Evolutionary conservation across 2,888 invertebrate species (phyloP).

Genomic region (Sphecodes monilicornis): DNA sequence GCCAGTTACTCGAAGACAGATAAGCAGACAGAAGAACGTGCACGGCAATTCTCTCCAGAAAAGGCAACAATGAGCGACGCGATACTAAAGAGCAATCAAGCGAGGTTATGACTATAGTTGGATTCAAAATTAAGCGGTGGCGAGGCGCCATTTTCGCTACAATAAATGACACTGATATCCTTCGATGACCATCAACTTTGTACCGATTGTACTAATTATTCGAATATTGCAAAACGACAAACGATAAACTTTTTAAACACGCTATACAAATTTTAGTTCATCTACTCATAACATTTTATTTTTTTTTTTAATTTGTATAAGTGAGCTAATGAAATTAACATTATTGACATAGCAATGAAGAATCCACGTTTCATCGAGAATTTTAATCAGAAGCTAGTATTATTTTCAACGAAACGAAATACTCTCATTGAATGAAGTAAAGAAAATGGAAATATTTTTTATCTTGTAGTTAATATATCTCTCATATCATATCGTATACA

Average conservation of each 20-base stretch:
- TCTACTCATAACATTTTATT: no score
- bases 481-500: no score
- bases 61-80: conserved; percentile 56
- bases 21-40: conserved; percentile 12
- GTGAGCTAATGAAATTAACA: no score
- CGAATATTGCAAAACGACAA: no score
- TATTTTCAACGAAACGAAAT: not conserved
- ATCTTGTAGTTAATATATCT: not conserved
- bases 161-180: not conserved
- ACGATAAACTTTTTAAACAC: no score
- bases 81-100: conserved; percentile 37
- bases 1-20: conserved; percentile 9
- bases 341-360: not conserved
- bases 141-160: not conserved
- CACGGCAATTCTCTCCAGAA: conserved; percentile 47
- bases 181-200: not conserved
- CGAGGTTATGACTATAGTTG: conserved; percentile 21
- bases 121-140: not conserved
- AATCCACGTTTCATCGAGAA: not conserved
- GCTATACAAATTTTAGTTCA: no score
- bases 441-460: not conserved
- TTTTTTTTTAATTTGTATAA: no score
- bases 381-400: not conserved
- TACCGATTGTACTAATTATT: not conserved
- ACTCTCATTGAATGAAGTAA: not conserved